Conservation (phyloP, 2,797 vertebrate genomes). For the Cercopithecus mitis region DNA sequence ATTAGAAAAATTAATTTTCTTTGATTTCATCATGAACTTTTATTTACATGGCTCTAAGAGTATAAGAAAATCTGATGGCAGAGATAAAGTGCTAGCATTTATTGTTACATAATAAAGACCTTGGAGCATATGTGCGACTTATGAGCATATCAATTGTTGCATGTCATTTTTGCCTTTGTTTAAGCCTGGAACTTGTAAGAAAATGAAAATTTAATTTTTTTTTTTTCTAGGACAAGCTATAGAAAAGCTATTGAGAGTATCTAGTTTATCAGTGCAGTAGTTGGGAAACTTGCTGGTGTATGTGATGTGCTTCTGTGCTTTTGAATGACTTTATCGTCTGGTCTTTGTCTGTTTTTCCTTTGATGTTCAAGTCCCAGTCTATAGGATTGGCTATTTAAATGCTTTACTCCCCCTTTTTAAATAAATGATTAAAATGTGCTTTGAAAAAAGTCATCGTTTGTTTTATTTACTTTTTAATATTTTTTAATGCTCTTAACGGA, state of each 20-base stretch:
- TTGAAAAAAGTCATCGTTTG: slow-evolving; percentile 24
- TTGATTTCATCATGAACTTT: slow-evolving; percentile 19
- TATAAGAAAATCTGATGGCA: not conserved
- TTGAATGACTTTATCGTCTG: not conserved
- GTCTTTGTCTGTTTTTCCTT: not conserved
- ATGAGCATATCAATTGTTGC: not conserved
- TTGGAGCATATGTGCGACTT: not conserved
- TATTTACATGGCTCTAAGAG: not conserved
- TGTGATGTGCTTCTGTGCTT: not conserved
- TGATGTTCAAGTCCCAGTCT: not conserved
- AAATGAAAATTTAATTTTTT: not conserved
- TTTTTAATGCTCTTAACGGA: not conserved
- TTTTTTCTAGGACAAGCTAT: not conserved
- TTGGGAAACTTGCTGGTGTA: not conserved
- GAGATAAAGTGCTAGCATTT: not conserved
- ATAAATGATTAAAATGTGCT: slow-evolving; percentile 51
- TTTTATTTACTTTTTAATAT: not conserved
- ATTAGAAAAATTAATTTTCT: not conserved
- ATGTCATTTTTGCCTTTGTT: slow-evolving; percentile 35
- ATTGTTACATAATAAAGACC: not conserved
- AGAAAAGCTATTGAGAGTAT: not conserved
- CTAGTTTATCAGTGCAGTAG: not conserved
- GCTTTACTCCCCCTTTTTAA: not conserved
- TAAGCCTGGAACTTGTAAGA: slow-evolving; percentile 34
- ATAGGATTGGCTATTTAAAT: not conserved